A percentile compares a stretch with the other conserved stretches of the same genome.
Conservation (phyloP, 2,888 invertebrate genomes). For the Melieria omissa region DNA sequence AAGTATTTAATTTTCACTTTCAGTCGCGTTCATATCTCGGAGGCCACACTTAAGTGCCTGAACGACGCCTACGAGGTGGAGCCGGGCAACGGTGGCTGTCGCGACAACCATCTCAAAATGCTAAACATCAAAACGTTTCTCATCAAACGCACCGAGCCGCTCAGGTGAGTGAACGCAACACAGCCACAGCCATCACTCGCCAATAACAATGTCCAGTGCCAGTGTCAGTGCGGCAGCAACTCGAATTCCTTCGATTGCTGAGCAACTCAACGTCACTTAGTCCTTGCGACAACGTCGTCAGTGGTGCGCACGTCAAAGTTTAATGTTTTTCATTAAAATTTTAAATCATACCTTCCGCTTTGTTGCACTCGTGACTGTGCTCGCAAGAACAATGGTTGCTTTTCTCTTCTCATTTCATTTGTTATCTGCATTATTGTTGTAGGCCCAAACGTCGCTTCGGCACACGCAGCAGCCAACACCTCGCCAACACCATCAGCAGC, state of each 20-base stretch:
- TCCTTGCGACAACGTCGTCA: constrained; percentile 18
- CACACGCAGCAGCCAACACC: constrained; percentile 57
- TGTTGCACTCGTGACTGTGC: too few relatives aligned
- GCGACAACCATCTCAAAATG: constrained; percentile 87
- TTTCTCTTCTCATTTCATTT: constrained; percentile 4
- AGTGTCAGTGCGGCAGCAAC: too few relatives aligned
- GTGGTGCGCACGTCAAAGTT: neutral
- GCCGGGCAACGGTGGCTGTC: constrained; percentile 85
- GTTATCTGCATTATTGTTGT: constrained; percentile 6
- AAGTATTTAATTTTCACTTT: constrained; percentile 55
- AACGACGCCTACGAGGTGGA: constrained; percentile 93
- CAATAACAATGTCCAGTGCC: neutral
- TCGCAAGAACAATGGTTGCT: neutral
- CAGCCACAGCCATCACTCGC: neutral
- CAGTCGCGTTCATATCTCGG: constrained; percentile 95
- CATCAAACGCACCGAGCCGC: constrained; percentile 83
- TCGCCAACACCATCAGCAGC: constrained; percentile 42
- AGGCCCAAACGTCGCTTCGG: constrained; percentile 65
- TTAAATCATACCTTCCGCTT: neutral
- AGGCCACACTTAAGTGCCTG: constrained; percentile 85
- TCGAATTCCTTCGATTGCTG: too few relatives aligned
- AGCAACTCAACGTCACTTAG: too few relatives aligned
- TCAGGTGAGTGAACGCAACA: constrained; percentile 66
- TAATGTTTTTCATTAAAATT: constrained; percentile 17
- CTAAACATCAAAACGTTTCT: constrained; percentile 89